These are phyloP conservation scores for Priapulus caudatus DNA, from an alignment of 2,888 invertebrate genomes.

Conservation along the genomic window DNA sequence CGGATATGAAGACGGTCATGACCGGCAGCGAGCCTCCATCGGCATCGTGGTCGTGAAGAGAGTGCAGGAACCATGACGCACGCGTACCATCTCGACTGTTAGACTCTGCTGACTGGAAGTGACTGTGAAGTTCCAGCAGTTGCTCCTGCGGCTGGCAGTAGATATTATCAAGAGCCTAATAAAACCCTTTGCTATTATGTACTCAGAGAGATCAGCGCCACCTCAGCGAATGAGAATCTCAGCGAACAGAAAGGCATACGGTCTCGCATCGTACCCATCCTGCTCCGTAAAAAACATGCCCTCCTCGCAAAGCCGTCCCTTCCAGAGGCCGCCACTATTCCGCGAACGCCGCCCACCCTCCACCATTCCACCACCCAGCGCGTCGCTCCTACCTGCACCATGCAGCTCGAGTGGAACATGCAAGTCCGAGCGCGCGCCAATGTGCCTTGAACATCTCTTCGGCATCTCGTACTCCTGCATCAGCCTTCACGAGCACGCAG, in stretches of 20 bases:
- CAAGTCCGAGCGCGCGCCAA: conserved; percentile 97
- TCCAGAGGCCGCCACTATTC: no score
- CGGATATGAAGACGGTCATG: conserved; percentile 87
- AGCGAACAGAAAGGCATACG: no score
- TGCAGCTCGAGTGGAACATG: conserved; percentile 94
- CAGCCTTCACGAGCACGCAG: conserved; percentile 85
- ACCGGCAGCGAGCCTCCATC: conserved; percentile 76
- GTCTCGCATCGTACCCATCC: no score
- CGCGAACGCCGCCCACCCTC: no score
- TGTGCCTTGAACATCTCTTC: conserved; percentile 97
- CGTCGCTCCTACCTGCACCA: conserved; percentile 64
- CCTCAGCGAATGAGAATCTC: not conserved
- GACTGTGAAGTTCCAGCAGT: conserved; percentile 81
- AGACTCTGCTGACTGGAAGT: conserved; percentile 61
- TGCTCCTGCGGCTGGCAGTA: conserved; percentile 52
- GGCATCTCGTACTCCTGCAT: conserved; percentile 96
- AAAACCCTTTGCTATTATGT: not conserved
- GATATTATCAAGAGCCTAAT: no score
- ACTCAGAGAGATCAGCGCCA: not conserved
- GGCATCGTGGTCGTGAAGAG: conserved; percentile 92
- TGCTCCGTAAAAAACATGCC: no score
- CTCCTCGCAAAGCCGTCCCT: no score
- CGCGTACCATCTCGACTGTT: conserved; percentile 94
- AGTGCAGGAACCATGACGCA: conserved; percentile 97
- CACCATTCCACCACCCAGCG: no score